Conservation (phyloP, 2,888 invertebrate species). For the Teinopalpus imperialis region DNA sequence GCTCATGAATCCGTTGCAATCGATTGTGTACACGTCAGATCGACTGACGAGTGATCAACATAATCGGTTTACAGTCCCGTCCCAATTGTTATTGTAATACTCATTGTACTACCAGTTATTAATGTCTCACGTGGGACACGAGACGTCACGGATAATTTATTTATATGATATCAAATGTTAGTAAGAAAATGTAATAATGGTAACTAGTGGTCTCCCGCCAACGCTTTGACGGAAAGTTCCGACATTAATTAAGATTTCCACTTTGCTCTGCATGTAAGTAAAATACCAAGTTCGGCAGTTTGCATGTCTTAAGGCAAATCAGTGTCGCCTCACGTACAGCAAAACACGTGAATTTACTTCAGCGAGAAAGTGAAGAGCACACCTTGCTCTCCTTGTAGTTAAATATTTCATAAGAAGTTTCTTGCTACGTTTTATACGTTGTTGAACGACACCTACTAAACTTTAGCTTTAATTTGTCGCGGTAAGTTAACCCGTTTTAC, state of each 20-base stretch:
- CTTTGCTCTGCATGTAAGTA: constrained; percentile 40
- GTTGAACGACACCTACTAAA: constrained; percentile 19
- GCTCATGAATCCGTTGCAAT: constrained; percentile 63
- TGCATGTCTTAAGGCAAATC: constrained; percentile 45
- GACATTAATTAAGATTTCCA: constrained; percentile 60
- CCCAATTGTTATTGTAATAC: constrained; percentile 70
- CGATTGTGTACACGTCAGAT: constrained; percentile 66
- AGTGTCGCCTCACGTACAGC: constrained; percentile 42
- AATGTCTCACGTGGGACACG: constrained; percentile 54
- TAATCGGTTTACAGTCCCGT: constrained; percentile 77
- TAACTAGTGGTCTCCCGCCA: constrained; percentile 51
- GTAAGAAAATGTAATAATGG: constrained; percentile 38
- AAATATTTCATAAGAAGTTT: constrained; percentile 22
- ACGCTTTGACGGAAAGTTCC: constrained; percentile 53
- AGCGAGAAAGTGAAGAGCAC: constrained; percentile 24
- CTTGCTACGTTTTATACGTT: constrained; percentile 10
- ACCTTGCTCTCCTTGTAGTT: constrained; percentile 20
- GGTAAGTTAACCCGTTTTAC: constrained; percentile 21
- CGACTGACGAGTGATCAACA: constrained; percentile 69
- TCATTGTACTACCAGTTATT: constrained; percentile 71
- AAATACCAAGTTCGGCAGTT: constrained; percentile 47
- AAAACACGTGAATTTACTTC: constrained; percentile 31
- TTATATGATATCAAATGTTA: constrained; percentile 37
- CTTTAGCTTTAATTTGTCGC: constrained; percentile 18
- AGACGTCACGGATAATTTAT: constrained; percentile 58